These are phyloP conservation scores for Serinus canaria DNA, from an alignment of 2,113 vertebrate genomes.

Conservation along the genomic window DNA sequence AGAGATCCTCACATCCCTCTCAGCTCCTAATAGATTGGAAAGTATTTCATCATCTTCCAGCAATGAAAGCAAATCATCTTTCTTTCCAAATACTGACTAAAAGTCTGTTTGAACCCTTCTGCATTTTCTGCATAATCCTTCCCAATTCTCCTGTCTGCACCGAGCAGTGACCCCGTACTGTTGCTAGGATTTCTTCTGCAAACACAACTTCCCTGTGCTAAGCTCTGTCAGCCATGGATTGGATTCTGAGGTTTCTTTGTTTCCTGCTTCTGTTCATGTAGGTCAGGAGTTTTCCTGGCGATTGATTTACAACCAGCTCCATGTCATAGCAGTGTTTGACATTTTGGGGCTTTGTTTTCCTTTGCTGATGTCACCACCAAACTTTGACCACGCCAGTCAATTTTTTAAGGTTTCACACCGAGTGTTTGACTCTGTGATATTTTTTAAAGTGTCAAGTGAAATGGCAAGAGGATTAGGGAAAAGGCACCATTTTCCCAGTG, in stretches of 20 bases:
- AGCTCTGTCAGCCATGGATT: constrained; percentile 58
- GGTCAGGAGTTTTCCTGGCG: constrained; percentile 47
- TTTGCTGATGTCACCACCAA: background rate
- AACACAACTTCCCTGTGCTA: constrained; percentile 48
- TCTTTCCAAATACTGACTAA: constrained; percentile 1
- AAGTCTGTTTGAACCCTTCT: constrained; percentile 44
- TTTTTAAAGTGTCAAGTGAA: background rate
- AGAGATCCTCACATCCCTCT: constrained; percentile 23
- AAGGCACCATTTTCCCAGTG: background rate
- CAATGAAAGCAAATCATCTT: constrained; percentile 58
- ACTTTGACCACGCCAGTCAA: background rate
- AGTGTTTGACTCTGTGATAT: background rate
- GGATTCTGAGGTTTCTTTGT: constrained; percentile 34
- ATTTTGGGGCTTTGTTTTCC: constrained; percentile 17
- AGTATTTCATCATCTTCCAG: constrained; percentile 49
- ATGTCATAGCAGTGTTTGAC: background rate
- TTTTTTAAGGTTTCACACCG: background rate
- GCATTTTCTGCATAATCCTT: constrained; percentile 58
- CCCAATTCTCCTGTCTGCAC: constrained; percentile 13
- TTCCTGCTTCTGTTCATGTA: constrained; percentile 43
- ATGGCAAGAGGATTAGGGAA: background rate
- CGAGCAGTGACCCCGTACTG: constrained; percentile 12
- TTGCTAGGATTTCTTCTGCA: constrained; percentile 56
- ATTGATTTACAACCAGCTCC: constrained; percentile 18
- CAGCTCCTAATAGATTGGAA: constrained; percentile 30